Evolutionary conservation across 2,113 vertebrate genomes (phyloP), one percentile per base, ranked within the genome.

Genomic region (Bos javanicus): DNA sequence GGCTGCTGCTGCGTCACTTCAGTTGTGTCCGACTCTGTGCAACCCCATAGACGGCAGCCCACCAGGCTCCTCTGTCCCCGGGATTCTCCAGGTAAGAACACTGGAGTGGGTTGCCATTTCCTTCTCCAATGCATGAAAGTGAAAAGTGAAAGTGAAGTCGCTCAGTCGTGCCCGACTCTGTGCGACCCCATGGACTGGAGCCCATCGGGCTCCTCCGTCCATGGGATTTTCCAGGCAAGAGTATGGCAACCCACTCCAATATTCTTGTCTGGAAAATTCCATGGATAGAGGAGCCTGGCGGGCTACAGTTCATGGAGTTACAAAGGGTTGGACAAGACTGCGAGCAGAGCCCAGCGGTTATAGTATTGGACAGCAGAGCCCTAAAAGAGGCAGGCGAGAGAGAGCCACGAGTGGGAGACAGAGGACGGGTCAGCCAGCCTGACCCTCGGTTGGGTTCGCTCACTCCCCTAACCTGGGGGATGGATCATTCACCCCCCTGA

Each of bases 331-430:
- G 23, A 76, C 36, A 43, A 25, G 36, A 13, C 36, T 43, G 60
- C 7, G 60, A 62, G 71, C 21, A 43, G 21, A 39, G 36, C 39
- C n/a, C 71, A 26, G 17, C 1, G 19, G 36, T 59, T 33, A 7
- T 2, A 0, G 28, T 5, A 0, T 14, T 8, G 33, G 25, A 50
- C 36, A 19, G 25, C 17, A 3, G 23, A 26, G 26, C 23, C 39
- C 23, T 52, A 17, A 21, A 43, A 43, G 26, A 93, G 87, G 83
- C 6, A 16, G 39, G 48, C 0, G 2, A 57, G 16, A 21, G 30
- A 92, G 76, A 59, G 17, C 5, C 46, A 0, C 1, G 17, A 17
- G 30, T 14, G 52, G 52, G 91, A 82, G 84, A 26, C 0, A 39
- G n/a, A 54, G 74, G 14, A 0, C 9, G 74, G 46, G 19, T 25